Evolutionary conservation across 2,888 invertebrate genomes (phyloP).

Genomic region (Campoplex nolae): DNA sequence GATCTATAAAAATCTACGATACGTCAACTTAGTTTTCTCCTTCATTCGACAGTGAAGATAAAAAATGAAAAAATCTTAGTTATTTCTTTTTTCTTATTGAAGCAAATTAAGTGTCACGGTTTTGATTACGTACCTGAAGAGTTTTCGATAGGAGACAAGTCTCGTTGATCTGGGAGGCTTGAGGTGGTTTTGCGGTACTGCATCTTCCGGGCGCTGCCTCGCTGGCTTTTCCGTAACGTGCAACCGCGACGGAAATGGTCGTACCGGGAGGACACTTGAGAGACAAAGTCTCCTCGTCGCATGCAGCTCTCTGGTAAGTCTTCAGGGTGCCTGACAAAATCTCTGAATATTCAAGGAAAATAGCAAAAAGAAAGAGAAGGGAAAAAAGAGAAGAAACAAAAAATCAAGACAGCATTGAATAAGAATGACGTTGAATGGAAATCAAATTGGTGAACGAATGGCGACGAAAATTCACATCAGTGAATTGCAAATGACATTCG

Average conservation of each 20-base stretch:
- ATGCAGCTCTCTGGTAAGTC: constrained; percentile 96
- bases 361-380: not conserved
- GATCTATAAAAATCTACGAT: not conserved
- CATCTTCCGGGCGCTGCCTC: constrained; percentile 86
- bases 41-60: not conserved
- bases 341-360: constrained; percentile 87
- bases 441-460: constrained; percentile 14
- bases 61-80: constrained; percentile 8
- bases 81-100: constrained; percentile 26
- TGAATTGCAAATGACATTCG: constrained; percentile 15
- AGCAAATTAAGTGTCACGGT: not conserved
- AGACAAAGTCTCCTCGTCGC: constrained; percentile 95
- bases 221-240: constrained; percentile 92
- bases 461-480: not conserved
- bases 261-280: constrained; percentile 96
- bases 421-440: constrained; percentile 15
- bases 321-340: constrained; percentile 95
- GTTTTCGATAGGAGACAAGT: constrained; percentile 92
- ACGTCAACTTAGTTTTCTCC: not conserved
- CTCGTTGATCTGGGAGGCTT: constrained; percentile 85
- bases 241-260: constrained; percentile 95
- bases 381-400: constrained; percentile 8
- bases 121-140: constrained; percentile 89
- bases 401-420: constrained; percentile 5
- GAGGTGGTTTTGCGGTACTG: constrained; percentile 81